Base-by-base conservation (phyloP, 2,888 invertebrate genomes). In the Agonum fuliginosum region DNA sequence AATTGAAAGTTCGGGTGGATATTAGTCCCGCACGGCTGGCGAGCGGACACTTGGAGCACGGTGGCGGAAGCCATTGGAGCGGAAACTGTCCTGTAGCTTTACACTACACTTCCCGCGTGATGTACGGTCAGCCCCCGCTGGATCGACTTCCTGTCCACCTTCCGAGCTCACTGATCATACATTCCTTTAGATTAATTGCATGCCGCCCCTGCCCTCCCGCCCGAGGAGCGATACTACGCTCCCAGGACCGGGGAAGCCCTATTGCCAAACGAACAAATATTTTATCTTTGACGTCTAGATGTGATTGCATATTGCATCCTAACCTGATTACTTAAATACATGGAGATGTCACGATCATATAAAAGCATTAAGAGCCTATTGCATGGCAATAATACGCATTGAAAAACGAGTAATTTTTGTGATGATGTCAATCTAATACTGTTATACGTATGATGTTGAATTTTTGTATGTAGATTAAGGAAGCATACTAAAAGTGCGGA, bases 71-170 rank as follows among this genome's bases (percentile, higher is more conserved):
- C 81, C 81, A 82, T 81, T 82, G 81, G 80, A 82, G 81, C 82
- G 82, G 81, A 82, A 82, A 81, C 81, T 82, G 82, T 82, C 82
- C 80, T 80, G 80, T 79, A 81, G 82, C 83, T 83, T 83, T 80
- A 82, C 83, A 83, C 81, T 83, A 83, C 82, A 83, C 81, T 83
- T 81, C 79, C 79, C 81, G 70, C 80, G 81, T 83, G 82, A 83
- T 83, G 81, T 83, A 83, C 80, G 80, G 81, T 48, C 65, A 20
- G n/a, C 27, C 14, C 48, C 51, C 48, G 14, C 30, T 5, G 48
- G 30, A 75, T 75, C 75, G 75, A 75, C 75, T 75, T 75, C 75
- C 75, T 67, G 75, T 75, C 75, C 46, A 75, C 75, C 75, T 75
- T 75, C 62, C 43, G 24, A 41, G 41, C 41, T 22, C 67, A 67